A percentile compares a stretch with the other conserved stretches of the same genome.
Conservation (phyloP, 2,888 invertebrate genomes). For the Schrankia costaestrigalis region DNA sequence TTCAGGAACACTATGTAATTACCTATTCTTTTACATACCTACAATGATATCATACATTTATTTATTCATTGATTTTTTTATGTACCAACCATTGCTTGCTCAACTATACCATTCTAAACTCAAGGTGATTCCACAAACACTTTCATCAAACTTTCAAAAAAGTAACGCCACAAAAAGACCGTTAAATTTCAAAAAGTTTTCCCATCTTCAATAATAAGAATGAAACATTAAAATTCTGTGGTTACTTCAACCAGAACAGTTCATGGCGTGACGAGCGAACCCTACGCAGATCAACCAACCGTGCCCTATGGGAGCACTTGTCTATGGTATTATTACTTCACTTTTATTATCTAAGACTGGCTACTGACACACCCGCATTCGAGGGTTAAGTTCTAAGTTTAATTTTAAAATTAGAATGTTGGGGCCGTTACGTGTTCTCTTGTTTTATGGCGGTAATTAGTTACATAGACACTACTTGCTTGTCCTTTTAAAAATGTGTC, state of each 20-base stretch:
- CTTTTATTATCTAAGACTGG: slow-evolving; percentile 21
- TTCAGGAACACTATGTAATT: no score
- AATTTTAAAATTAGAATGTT: slow-evolving; percentile 9
- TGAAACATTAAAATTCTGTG: slow-evolving; percentile 36
- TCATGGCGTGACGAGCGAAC: slow-evolving; percentile 48
- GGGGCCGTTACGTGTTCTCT: no score
- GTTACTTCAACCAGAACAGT: slow-evolving; percentile 46
- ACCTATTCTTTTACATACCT: no score
- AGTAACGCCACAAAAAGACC: no score
- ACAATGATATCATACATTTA: no score
- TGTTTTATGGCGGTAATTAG: no score
- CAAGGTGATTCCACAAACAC: background rate
- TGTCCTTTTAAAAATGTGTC: no score
- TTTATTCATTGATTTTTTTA: no score
- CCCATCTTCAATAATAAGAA: slow-evolving; percentile 40
- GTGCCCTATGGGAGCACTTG: slow-evolving; percentile 50
- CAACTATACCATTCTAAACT: no score
- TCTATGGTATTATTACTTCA: slow-evolving; percentile 28
- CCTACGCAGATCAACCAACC: slow-evolving; percentile 34
- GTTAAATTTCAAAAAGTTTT: slow-evolving; percentile 33
- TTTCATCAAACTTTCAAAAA: background rate
- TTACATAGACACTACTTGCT: no score
- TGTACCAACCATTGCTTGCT: no score
- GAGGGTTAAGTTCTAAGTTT: slow-evolving; percentile 5
- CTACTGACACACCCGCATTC: slow-evolving; percentile 27